Evolutionary conservation across 2,113 vertebrate species (phyloP).

Genomic region (Phasianus colchicus): DNA sequence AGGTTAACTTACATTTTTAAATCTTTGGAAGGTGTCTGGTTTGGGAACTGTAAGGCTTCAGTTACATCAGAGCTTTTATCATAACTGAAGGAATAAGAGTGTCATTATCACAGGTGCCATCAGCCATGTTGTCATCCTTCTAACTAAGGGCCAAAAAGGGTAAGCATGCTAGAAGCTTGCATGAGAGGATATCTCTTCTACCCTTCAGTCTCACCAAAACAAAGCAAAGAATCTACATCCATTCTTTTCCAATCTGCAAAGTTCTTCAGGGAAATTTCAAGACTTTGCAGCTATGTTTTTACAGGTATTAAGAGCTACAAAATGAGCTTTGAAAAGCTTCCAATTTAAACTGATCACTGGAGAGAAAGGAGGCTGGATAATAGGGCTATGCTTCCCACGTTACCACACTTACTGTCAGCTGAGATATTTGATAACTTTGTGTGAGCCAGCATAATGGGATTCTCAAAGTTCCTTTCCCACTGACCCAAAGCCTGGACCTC

Average conservation of each 20-base stretch:
- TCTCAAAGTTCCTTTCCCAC: neutral
- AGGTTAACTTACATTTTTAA: neutral
- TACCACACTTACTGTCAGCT: neutral
- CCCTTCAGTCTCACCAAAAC: neutral
- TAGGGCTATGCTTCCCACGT: neutral
- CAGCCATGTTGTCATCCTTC: neutral
- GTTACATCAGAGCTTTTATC: neutral
- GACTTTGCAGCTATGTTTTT: too few relatives aligned
- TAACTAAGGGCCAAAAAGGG: neutral
- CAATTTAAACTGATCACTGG: neutral
- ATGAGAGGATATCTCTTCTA: neutral
- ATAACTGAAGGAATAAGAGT: neutral
- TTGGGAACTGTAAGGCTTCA: neutral
- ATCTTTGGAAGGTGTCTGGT: neutral
- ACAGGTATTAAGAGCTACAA: neutral
- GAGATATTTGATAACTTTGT: neutral
- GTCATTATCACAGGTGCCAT: neutral
- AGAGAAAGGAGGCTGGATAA: neutral
- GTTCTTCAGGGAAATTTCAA: neutral
- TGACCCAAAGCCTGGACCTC: neutral
- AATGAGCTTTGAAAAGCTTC: neutral
- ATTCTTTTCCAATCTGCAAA: neutral
- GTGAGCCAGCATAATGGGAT: neutral
- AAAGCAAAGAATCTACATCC: neutral
- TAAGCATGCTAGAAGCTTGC: neutral